Evolutionary conservation across 2,797 vertebrate genomes (phyloP).

Genomic region (Poeciliopsis infans): DNA sequence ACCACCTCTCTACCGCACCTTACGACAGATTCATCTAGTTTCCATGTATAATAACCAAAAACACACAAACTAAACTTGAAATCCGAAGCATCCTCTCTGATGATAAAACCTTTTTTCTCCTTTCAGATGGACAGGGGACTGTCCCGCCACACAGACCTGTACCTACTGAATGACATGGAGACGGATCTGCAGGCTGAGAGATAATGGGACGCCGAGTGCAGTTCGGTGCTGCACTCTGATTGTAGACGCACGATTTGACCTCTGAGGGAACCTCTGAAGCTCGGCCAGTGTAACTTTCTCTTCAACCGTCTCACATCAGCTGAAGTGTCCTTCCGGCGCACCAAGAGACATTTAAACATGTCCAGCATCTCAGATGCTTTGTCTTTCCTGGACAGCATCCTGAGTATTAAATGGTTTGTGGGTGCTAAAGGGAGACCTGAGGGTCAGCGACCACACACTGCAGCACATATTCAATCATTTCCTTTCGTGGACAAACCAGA

Average conservation of each 20-base stretch:
- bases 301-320: conserved; percentile 42
- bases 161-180: conserved; percentile 86
- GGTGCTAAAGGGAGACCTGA: background rate
- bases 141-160: conserved; percentile 81
- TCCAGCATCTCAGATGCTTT: conserved; percentile 5
- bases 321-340: conserved; percentile 54
- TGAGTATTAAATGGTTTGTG: background rate
- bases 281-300: conserved; percentile 48
- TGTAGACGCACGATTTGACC: conserved; percentile 7
- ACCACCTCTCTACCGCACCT: too few relatives aligned
- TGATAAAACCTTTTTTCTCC: conserved; percentile 7
- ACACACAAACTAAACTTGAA: too few relatives aligned
- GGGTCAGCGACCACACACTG: background rate
- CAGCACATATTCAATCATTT: background rate
- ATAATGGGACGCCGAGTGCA: conserved; percentile 50
- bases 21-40: background rate
- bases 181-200: conserved; percentile 58
- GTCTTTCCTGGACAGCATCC: background rate
- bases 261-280: conserved; percentile 33
- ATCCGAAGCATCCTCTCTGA: background rate
- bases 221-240: conserved; percentile 6
- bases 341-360: background rate
- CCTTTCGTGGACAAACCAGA: background rate
- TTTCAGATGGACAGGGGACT: conserved; percentile 79
- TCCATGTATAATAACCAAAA: background rate